Conservation (phyloP, 2,888 invertebrate species). For the Sarcophaga variegata region DNA sequence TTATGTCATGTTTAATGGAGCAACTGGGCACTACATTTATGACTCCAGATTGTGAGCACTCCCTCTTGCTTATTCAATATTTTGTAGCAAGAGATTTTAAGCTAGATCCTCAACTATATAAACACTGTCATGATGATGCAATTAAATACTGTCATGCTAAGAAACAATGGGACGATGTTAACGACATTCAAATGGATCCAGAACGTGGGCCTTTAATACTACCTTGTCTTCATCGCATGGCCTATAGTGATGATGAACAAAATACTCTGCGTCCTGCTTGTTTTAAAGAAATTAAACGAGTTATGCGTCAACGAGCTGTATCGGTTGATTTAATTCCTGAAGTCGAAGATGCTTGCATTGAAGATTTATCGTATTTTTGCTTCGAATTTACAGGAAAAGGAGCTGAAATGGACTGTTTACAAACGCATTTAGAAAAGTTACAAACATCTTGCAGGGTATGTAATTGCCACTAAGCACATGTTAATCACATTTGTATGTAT, state of each 20-base stretch:
- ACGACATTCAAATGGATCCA: slow-evolving; percentile 85
- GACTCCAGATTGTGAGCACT: slow-evolving; percentile 94
- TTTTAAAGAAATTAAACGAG: slow-evolving; percentile 89
- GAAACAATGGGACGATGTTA: slow-evolving; percentile 88
- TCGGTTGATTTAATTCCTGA: slow-evolving; percentile 97
- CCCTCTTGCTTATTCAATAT: slow-evolving; percentile 97
- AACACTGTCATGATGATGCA: slow-evolving; percentile 94
- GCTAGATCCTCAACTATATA: slow-evolving; percentile 93
- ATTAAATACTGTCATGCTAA: slow-evolving; percentile 90
- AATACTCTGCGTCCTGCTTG: slow-evolving; percentile 85
- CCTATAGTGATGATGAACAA: slow-evolving; percentile 82
- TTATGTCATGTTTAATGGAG: slow-evolving; percentile 97
- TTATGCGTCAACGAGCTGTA: slow-evolving; percentile 95
- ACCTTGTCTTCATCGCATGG: slow-evolving; percentile 93
- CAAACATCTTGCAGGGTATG: slow-evolving; percentile 86
- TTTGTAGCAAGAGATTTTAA: slow-evolving; percentile 98
- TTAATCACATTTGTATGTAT: not conserved
- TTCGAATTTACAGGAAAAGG: slow-evolving; percentile 92
- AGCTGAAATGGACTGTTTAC: slow-evolving; percentile 96
- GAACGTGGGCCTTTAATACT: slow-evolving; percentile 92
- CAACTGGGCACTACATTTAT: slow-evolving; percentile 91
- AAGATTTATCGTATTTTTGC: slow-evolving; percentile 92
- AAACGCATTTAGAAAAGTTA: slow-evolving; percentile 90
- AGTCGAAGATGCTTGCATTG: slow-evolving; percentile 94
- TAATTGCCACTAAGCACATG: not conserved